Conservation (phyloP, 1,140 invertebrate species). For the Cephus cinctus region DNA sequence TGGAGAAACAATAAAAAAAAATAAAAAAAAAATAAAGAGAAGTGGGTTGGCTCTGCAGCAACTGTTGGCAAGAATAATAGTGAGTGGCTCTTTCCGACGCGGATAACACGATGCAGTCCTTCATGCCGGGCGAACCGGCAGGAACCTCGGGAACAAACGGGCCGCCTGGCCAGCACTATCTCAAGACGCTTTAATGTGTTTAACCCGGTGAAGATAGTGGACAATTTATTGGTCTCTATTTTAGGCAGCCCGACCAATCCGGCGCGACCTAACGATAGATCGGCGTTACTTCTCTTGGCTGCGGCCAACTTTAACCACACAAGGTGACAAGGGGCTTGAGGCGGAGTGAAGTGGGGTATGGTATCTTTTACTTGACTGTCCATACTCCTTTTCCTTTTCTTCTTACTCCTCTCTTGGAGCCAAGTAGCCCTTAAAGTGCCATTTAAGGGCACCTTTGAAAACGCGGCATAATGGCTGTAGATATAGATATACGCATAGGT, state of each 20-base stretch:
- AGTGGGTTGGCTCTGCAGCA: background rate
- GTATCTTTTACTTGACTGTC: background rate
- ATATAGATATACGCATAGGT: no score
- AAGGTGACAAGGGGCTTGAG: background rate
- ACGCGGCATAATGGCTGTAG: no score
- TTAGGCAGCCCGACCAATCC: no score
- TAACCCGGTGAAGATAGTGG: slow-evolving; percentile 53
- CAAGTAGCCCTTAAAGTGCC: no score
- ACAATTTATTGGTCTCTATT: slow-evolving; percentile 55
- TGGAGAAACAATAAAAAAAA: background rate
- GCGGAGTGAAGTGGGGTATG: background rate
- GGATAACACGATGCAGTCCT: slow-evolving; percentile 47
- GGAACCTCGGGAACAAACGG: slow-evolving; percentile 48
- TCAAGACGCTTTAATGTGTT: slow-evolving; percentile 56
- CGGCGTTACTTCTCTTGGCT: no score
- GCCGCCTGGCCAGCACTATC: slow-evolving; percentile 44
- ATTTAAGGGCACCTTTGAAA: no score
- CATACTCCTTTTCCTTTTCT: background rate
- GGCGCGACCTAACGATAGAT: no score
- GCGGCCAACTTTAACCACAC: no score
- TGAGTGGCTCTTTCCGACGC: no score
- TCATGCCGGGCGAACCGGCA: slow-evolving; percentile 39
- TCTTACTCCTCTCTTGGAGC: background rate
- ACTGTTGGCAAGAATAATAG: no score
- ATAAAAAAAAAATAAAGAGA: background rate